These are phyloP conservation scores for Phoebastria nigripes DNA, from an alignment of 2,797 vertebrate species.

Conservation along the genomic window DNA sequence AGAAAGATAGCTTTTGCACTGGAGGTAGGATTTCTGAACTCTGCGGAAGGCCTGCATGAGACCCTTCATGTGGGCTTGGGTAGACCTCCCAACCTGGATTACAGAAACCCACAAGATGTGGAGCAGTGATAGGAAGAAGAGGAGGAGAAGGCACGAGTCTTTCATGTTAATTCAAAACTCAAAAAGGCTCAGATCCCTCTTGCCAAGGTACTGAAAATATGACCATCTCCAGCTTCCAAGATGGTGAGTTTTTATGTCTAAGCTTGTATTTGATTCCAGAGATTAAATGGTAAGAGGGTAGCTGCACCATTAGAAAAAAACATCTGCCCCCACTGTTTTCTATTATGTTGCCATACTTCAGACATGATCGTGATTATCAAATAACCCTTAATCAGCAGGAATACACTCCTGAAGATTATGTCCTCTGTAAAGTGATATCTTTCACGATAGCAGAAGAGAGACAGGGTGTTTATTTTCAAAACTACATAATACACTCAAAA, in stretches of 20 bases:
- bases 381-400: background rate
- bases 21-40: background rate
- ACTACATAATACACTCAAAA: background rate
- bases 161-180: constrained; percentile 73
- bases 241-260: constrained; percentile 66
- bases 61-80: background rate
- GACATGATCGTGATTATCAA: background rate
- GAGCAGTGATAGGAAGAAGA: constrained; percentile 23
- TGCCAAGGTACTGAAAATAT: background rate
- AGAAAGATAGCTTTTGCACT: background rate
- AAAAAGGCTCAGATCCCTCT: constrained; percentile 22
- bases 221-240: constrained; percentile 70
- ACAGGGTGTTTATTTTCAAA: background rate
- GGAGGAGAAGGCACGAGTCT: constrained; percentile 62
- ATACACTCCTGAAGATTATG: background rate
- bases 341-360: background rate
- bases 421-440: background rate
- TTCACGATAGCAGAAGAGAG: background rate
- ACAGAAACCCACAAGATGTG: background rate
- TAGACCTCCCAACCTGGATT: background rate
- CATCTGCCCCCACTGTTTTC: background rate
- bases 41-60: background rate
- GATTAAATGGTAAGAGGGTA: background rate
- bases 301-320: background rate
- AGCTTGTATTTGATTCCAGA: background rate